These are phyloP conservation scores for Rhabdomys pumilio DNA, from an alignment of 2,797 vertebrate genomes.

Conservation along the genomic window DNA sequence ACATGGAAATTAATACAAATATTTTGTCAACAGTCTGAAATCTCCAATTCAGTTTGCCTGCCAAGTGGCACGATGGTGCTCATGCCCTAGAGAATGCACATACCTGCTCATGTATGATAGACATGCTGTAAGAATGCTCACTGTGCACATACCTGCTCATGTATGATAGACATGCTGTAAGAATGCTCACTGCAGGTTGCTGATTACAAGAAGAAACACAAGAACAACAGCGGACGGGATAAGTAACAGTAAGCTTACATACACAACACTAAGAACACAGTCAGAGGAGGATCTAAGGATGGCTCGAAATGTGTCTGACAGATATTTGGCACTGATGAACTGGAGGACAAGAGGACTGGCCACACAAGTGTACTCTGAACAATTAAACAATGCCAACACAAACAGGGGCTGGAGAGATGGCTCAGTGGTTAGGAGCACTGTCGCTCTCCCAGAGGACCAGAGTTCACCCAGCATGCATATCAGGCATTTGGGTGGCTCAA, in stretches of 20 bases:
- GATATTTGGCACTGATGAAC: background rate
- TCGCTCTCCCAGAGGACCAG: background rate
- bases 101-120: background rate
- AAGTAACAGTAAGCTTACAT: slow-evolving; percentile 22
- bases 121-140: background rate
- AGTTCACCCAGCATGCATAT: background rate
- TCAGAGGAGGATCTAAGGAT: background rate
- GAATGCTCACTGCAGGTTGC: background rate
- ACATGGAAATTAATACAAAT: slow-evolving; percentile 21
- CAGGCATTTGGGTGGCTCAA: background rate
- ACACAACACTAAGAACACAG: background rate
- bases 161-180: background rate
- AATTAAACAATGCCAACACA: background rate
- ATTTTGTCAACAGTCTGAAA: slow-evolving; percentile 50
- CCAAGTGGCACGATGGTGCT: background rate
- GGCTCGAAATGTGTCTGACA: slow-evolving; percentile 58
- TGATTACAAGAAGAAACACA: background rate
- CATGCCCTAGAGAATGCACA: background rate
- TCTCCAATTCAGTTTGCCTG: slow-evolving; percentile 44
- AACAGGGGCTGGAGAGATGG: background rate
- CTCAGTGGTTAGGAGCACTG: background rate
- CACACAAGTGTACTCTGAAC: background rate
- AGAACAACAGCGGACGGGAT: background rate
- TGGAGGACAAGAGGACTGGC: background rate
- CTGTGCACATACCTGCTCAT: background rate